phyloP scores from a whole-genome alignment of 2,797 vertebrate species.

The Manis pentadactyla region DNA sequence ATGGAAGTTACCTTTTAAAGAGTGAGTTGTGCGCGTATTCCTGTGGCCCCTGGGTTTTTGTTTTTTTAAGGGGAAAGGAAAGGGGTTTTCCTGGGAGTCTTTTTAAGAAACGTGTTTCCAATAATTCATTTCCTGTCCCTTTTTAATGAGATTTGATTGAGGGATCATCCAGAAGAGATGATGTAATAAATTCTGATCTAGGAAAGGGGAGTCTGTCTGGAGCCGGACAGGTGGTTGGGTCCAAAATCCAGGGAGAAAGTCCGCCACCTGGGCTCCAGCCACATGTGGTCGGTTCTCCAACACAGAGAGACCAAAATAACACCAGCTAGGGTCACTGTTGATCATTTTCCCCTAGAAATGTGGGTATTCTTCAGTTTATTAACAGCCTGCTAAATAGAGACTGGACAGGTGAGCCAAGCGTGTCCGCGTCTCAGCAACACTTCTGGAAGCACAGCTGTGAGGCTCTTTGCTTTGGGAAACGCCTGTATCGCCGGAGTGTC shows the following conservation, averaged over 20 bases:
- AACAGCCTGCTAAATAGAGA: slow-evolving; percentile 20
- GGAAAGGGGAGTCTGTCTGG: background rate
- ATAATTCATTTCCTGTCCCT: background rate
- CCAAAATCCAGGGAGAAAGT: background rate
- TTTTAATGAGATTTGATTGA: slow-evolving; percentile 36
- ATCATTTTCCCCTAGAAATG: background rate
- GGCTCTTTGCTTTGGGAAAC: slow-evolving; percentile 18
- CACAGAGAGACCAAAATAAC: background rate
- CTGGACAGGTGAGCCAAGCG: background rate
- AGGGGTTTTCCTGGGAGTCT: background rate
- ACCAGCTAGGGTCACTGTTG: background rate
- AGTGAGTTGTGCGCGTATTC: background rate
- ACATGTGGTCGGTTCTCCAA: background rate
- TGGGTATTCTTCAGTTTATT: slow-evolving; percentile 5
- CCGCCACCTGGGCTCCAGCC: background rate
- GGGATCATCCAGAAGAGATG: background rate
- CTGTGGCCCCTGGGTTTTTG: background rate
- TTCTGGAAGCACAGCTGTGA: slow-evolving; percentile 43
- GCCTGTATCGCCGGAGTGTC: slow-evolving; percentile 31
- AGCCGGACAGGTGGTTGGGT: background rate
- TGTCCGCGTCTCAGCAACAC: background rate
- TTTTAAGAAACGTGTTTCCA: slow-evolving; percentile 7
- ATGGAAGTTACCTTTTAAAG: background rate
- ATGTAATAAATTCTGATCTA: background rate
- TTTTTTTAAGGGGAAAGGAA: background rate